Evolutionary conservation across 2,797 vertebrate species (phyloP), one percentile per base, ranked within the genome.

Genomic region (Syngnathus acus): DNA sequence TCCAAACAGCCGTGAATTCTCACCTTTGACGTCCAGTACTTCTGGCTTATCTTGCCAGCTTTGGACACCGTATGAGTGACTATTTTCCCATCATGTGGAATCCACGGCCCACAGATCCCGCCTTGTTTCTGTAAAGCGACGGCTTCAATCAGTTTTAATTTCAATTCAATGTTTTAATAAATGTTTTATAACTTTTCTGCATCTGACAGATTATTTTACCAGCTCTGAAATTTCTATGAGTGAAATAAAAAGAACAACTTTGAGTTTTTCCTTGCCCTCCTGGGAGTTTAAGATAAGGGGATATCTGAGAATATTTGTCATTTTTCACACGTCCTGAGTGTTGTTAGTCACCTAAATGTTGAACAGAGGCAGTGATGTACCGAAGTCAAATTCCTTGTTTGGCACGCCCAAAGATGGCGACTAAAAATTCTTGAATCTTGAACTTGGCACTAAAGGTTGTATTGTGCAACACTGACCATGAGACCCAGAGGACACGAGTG

Each of bases 31-130:
- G 83, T 91, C 91, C 92, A 93, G 71, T 86, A 85, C 64, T 83
- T 79, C 71, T 91, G 90, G 39, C 76, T 80, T 83, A 93, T 91
- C 72, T 79, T 91, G 38, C 90, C 92, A 4, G 92, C 89, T 80
- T 92, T 87, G 61, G 92, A 92, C 1, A 90, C 81, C 0, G 91
- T 92, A 76, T 93, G 92, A 43, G 92, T 93, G 65, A 92, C 90
- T 73, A 90, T 93, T 82, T 91, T 82, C 2, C 90, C 92, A 55
- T 93, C 90, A 4, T 92, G 92, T 64, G 91, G 92, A 48, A 93
- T 91, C 92, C 91, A 88, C 0, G 89, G 90, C 39, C 90, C 91
- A 70, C 92, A 93, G 67, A 92, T 92, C 1, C 89, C 87, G 13
- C 87, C 88, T 37, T 88, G 76, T 83, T 86, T 90, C 91, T 92